These are phyloP conservation scores for Notechis scutatus DNA, from an alignment of 2,113 vertebrate species.

Conservation along the genomic window DNA sequence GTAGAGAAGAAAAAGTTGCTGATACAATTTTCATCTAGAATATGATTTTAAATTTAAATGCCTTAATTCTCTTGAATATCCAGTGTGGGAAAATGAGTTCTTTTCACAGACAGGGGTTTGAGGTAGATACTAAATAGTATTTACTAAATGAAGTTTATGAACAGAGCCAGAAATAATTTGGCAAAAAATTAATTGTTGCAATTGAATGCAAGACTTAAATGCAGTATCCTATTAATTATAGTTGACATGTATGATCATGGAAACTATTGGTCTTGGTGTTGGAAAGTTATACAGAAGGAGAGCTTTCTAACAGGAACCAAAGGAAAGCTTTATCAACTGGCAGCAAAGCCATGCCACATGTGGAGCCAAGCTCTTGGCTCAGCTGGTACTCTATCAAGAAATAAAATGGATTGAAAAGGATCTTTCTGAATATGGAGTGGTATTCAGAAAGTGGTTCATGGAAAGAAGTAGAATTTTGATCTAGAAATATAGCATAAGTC, in stretches of 20 bases:
- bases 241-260: background rate
- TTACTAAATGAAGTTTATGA: background rate
- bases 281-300: background rate
- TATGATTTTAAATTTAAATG: background rate
- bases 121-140: background rate
- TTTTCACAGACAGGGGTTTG: background rate
- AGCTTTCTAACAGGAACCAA: background rate
- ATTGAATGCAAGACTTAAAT: background rate
- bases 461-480: background rate
- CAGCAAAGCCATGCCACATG: background rate
- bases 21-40: background rate
- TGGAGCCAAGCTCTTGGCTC: background rate
- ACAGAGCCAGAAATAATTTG: background rate
- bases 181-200: background rate
- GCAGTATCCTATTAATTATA: background rate
- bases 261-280: background rate
- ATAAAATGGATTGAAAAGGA: background rate
- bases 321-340: background rate
- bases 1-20: background rate
- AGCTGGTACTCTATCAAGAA: background rate
- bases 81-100: background rate
- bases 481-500: background rate
- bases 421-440: background rate
- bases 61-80: background rate
- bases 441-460: background rate